Evolutionary conservation across 2,113 vertebrate species (phyloP).

Genomic region (Indicator indicator): DNA sequence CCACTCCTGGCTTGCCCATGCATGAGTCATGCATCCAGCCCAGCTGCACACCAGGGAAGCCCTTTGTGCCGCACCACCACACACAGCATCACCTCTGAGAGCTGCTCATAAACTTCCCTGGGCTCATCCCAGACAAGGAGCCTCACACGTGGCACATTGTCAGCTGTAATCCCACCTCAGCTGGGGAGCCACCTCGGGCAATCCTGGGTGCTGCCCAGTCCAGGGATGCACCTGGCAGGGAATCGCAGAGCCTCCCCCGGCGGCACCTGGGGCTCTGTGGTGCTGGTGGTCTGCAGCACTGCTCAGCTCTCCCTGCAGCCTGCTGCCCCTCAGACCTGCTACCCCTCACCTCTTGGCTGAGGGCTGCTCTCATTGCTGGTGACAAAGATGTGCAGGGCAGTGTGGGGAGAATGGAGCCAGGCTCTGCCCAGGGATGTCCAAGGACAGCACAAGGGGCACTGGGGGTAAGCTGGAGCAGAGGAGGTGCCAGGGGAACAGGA

Average conservation of each 20-base stretch:
- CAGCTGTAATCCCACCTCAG: not conserved
- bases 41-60: not conserved
- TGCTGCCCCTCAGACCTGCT: too few species aligned
- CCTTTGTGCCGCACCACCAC: rapidly evolving
- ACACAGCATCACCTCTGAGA: not conserved
- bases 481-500: too few species aligned
- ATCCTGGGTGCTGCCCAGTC: not conserved
- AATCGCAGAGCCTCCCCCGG: rapidly evolving
- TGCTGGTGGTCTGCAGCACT: rapidly evolving
- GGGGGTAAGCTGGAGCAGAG: too few species aligned
- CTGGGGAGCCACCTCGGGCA: not conserved
- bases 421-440: too few species aligned
- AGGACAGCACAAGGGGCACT: too few species aligned
- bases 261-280: not conserved
- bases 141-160: rapidly evolving
- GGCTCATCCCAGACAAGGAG: not conserved
- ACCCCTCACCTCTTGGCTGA: too few species aligned
- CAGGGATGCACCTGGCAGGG: not conserved
- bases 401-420: too few species aligned
- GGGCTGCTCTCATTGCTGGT: too few species aligned
- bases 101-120: not conserved
- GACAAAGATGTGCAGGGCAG: too few species aligned
- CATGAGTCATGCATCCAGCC: not conserved
- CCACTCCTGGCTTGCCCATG: rapidly evolving
- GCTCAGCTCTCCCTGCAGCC: not conserved